Percentiles rank a stretch among this genome's conserved stretches.
phyloP scores from a whole-genome alignment of 2,888 invertebrate species.

The Cancer borealis region DNA sequence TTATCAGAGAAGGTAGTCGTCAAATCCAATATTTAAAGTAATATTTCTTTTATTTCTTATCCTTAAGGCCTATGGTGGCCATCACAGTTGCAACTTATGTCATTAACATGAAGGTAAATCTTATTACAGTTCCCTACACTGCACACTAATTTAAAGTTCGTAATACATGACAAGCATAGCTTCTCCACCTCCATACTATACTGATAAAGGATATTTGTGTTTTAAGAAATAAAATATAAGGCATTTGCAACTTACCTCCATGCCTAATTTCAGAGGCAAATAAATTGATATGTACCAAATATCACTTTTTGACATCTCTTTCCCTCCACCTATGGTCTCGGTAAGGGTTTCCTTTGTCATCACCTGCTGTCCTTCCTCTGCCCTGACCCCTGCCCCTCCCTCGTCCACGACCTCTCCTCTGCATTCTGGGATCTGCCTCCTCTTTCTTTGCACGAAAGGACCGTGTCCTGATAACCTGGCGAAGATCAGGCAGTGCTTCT shows the following conservation, averaged over 20 bases:
- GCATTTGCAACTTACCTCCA: neutral
- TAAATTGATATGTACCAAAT: neutral
- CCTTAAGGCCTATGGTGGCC: too few species aligned
- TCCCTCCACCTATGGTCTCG: conserved; percentile 28
- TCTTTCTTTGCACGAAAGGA: neutral
- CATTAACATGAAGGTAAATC: neutral
- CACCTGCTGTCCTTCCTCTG: neutral
- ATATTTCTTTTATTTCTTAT: neutral
- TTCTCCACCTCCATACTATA: neutral
- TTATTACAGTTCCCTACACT: neutral
- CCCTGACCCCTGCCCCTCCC: neutral
- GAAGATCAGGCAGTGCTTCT: neutral
- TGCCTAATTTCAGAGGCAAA: neutral
- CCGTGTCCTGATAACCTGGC: conserved; percentile 5
- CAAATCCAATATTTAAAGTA: neutral
- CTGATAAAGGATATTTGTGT: neutral
- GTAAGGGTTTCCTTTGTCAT: neutral
- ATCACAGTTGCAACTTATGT: too few species aligned
- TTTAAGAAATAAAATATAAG: neutral
- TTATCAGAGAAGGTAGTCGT: too few species aligned
- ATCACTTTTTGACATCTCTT: conserved; percentile 22
- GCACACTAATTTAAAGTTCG: neutral
- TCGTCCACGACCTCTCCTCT: neutral
- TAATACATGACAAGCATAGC: neutral
- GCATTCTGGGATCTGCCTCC: conserved; percentile 22